phyloP scores from a whole-genome alignment of 2,113 vertebrate genomes.

The Colistium nudipinnis region DNA sequence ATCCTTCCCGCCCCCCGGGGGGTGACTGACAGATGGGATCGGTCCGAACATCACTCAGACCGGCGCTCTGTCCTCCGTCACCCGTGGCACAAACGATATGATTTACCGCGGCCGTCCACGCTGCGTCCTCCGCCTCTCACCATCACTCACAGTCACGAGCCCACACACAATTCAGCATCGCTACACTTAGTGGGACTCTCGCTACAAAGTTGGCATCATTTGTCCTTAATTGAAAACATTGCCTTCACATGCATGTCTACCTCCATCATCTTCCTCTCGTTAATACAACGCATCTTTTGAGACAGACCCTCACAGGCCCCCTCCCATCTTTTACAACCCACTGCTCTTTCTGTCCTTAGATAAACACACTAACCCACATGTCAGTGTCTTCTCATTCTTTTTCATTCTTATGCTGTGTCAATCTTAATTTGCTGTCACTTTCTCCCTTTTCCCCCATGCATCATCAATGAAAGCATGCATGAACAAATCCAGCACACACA shows the following conservation, averaged over 20 bases:
- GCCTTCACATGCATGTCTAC: slow-evolving; percentile 40
- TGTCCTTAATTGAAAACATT: slow-evolving; percentile 28
- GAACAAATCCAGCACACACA: slow-evolving; percentile 26
- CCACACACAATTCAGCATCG: slow-evolving; percentile 25
- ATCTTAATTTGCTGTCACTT: slow-evolving; percentile 9
- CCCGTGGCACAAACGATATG: slow-evolving; percentile 57
- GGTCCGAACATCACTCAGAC: slow-evolving; percentile 60
- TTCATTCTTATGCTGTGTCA: slow-evolving; percentile 23
- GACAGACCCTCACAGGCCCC: not conserved
- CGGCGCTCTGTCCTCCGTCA: slow-evolving; percentile 34
- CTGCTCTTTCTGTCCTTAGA: not conserved
- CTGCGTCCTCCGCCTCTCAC: slow-evolving; percentile 22
- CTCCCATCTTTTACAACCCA: not conserved
- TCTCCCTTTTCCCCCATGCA: slow-evolving; percentile 3
- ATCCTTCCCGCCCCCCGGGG: slow-evolving; percentile 49
- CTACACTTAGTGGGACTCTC: slow-evolving; percentile 38
- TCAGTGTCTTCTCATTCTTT: not conserved
- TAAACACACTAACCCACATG: not conserved
- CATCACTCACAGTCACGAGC: slow-evolving; percentile 37
- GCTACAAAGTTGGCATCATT: slow-evolving; percentile 31
- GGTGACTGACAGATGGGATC: slow-evolving; percentile 72
- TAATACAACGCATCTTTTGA: slow-evolving; percentile 7
- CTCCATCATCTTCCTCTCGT: slow-evolving; percentile 22
- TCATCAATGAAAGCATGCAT: slow-evolving; percentile 19
- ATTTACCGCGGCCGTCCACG: slow-evolving; percentile 30